These are phyloP conservation scores for Actenoides hombroni DNA, from an alignment of 2,113 vertebrate genomes.

Conservation along the genomic window DNA sequence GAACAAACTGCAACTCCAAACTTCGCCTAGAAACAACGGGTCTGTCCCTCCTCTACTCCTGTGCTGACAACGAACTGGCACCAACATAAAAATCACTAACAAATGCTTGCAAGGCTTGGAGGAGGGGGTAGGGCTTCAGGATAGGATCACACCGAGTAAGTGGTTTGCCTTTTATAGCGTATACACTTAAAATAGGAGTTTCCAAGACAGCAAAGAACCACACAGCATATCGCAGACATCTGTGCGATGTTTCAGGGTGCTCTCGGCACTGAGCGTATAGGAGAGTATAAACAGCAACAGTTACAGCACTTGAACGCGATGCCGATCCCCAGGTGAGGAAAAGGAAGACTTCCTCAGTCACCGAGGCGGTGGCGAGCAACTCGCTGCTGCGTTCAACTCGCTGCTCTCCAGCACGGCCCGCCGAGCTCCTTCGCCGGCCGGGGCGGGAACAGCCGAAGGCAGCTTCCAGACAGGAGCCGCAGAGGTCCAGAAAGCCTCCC, in stretches of 20 bases:
- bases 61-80: background rate
- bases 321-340: background rate
- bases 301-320: accelerated
- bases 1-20: background rate
- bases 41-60: background rate
- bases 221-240: background rate
- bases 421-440: background rate
- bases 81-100: background rate
- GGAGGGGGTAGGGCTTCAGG: no score
- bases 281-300: background rate
- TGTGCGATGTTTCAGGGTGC: no score
- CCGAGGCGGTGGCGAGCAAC: accelerated
- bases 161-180: background rate
- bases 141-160: background rate
- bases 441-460: background rate
- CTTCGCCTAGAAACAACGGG: background rate
- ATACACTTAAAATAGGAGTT: background rate
- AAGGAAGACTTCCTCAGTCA: background rate
- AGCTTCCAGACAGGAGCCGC: background rate
- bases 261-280: accelerated
- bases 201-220: background rate
- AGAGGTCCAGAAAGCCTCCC: background rate
- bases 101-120: background rate
- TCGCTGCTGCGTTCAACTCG: background rate
- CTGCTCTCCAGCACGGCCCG: background rate